Conservation (phyloP, 2,888 invertebrate species). For the Latrodectus hesperus region DNA sequence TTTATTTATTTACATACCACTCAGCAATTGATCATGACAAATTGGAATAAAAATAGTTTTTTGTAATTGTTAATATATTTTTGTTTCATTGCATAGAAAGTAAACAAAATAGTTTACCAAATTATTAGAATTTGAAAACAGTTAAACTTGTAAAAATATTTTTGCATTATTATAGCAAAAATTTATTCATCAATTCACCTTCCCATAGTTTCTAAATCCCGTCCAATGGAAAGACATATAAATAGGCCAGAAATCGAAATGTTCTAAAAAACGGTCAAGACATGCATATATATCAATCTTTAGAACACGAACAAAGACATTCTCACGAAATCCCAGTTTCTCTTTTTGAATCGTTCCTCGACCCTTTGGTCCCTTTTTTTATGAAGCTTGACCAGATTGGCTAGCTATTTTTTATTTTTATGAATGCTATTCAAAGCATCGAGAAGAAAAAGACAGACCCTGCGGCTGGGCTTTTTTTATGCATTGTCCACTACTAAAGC, state of each 20-base stretch:
- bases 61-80: too few relatives aligned
- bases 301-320: slow-evolving; percentile 18
- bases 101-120: too few relatives aligned
- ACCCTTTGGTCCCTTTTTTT: slow-evolving; percentile 14
- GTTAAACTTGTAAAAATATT: too few relatives aligned
- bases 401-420: background rate
- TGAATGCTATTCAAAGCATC: background rate
- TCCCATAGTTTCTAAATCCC: too few relatives aligned
- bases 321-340: background rate
- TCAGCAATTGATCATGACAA: too few relatives aligned
- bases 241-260: slow-evolving; percentile 3
- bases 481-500: too few relatives aligned
- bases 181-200: too few relatives aligned
- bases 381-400: slow-evolving; percentile 4
- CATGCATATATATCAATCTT: slow-evolving; percentile 26
- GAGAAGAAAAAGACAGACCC: background rate
- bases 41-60: too few relatives aligned
- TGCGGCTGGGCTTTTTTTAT: background rate
- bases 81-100: too few relatives aligned
- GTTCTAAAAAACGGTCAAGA: slow-evolving; percentile 16
- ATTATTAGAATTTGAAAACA: too few relatives aligned
- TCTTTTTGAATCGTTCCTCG: background rate
- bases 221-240: background rate
- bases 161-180: too few relatives aligned
- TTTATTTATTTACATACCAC: too few relatives aligned